These are phyloP conservation scores for Agraylea sexmaculata DNA, from an alignment of 1,140 invertebrate species.

Conservation along the genomic window DNA sequence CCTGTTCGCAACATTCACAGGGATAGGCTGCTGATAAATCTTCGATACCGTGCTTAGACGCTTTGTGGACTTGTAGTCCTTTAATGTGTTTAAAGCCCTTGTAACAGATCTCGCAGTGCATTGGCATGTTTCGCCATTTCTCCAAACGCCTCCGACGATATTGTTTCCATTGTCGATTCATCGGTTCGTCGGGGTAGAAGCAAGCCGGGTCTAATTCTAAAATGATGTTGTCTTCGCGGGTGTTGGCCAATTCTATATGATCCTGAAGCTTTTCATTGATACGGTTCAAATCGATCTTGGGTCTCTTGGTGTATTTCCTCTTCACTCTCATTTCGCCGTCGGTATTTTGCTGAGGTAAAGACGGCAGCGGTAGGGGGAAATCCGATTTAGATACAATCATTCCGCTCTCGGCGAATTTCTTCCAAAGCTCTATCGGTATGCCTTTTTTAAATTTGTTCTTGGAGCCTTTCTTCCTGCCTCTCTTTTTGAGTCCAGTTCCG, in stretches of 20 bases:
- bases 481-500: constrained; percentile 8
- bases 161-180: constrained; percentile 6
- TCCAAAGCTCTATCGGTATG: constrained; percentile 8
- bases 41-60: constrained; percentile 12
- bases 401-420: too few relatives aligned
- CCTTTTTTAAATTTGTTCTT: constrained; percentile 15
- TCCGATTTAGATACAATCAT: background rate
- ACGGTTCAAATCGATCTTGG: background rate
- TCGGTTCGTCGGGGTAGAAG: constrained; percentile 11
- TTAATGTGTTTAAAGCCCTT: constrained; percentile 13
- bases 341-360: constrained; percentile 4
- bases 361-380: too few relatives aligned
- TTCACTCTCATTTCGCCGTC: constrained; percentile 5
- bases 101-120: constrained; percentile 12
- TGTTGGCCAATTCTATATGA: background rate
- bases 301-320: constrained; percentile 12
- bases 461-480: constrained; percentile 11
- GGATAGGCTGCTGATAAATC: constrained; percentile 10
- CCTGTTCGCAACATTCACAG: constrained; percentile 11
- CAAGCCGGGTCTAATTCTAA: constrained; percentile 10
- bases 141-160: constrained; percentile 5
- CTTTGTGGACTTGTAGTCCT: constrained; percentile 12
- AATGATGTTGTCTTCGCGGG: background rate
- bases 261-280: background rate
- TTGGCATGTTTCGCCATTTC: background rate